A percentile compares a stretch with the other conserved stretches of the same genome.
These are phyloP conservation scores for Eciton burchellii DNA, from an alignment of 1,140 invertebrate genomes.

Conservation along the genomic window DNA sequence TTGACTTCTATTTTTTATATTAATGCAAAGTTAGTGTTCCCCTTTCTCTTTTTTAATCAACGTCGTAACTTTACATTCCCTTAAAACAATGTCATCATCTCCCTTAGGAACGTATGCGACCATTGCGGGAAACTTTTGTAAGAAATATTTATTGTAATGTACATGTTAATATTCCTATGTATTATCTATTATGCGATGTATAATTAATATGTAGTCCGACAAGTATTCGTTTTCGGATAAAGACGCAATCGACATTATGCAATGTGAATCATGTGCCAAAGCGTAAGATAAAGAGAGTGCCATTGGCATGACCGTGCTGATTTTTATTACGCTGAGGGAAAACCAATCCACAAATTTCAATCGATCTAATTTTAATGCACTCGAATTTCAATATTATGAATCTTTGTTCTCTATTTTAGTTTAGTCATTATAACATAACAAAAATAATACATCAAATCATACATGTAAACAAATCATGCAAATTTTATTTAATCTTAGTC, in stretches of 20 bases:
- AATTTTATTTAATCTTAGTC: too few relatives aligned
- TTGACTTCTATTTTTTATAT: conserved; percentile 21
- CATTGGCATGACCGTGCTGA: conserved; percentile 41
- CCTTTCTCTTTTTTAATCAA: not conserved
- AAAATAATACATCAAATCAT: too few relatives aligned
- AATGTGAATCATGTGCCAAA: conserved; percentile 80
- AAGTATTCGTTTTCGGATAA: conserved; percentile 52
- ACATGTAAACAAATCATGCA: too few relatives aligned
- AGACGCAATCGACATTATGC: conserved; percentile 73
- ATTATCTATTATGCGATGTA: conserved; percentile 30
- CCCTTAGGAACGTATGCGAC: not conserved
- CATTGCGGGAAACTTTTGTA: conserved; percentile 31
- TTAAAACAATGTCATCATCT: not conserved
- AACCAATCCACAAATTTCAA: not conserved
- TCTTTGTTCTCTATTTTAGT: not conserved
- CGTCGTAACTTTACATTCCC: not conserved
- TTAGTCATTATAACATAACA: not conserved
- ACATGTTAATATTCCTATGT: conserved; percentile 49
- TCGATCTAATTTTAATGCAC: not conserved
- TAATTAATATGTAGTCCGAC: conserved; percentile 38
- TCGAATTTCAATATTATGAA: not conserved
- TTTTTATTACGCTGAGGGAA: not conserved
- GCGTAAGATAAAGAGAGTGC: conserved; percentile 66
- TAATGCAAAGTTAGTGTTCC: not conserved
- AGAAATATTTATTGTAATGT: conserved; percentile 53